Evolutionary conservation across 2,797 vertebrate species (phyloP).

Genomic region (Nannoperca australis): DNA sequence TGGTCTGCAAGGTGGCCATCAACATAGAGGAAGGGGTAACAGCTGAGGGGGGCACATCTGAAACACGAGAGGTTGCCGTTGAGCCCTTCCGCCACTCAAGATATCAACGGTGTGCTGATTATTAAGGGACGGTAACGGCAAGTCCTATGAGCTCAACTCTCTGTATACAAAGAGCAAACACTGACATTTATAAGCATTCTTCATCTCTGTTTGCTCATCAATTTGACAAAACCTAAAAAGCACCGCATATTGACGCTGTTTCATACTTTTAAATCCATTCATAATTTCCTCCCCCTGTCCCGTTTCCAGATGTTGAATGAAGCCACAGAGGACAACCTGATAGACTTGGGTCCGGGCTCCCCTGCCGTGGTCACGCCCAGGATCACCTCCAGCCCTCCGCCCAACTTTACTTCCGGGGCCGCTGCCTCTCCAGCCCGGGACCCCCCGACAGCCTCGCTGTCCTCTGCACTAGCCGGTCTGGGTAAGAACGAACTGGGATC

Average conservation of each 20-base stretch:
- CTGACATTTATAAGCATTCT: not conserved
- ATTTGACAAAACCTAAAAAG: not conserved
- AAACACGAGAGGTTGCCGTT: too few relatives aligned
- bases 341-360: slow-evolving; percentile 96
- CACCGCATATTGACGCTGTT: not conserved
- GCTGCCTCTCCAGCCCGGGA: slow-evolving; percentile 65
- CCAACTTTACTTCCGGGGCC: slow-evolving; percentile 53
- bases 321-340: slow-evolving; percentile 95
- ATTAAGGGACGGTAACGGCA: too few relatives aligned
- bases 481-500: slow-evolving; percentile 79
- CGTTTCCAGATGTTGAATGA: slow-evolving; percentile 89
- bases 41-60: too few relatives aligned
- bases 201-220: not conserved
- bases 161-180: slow-evolving; percentile 4
- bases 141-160: not conserved
- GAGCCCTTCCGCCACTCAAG: too few relatives aligned
- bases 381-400: slow-evolving; percentile 77
- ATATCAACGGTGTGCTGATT: too few relatives aligned
- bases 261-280: not conserved
- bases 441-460: slow-evolving; percentile 74
- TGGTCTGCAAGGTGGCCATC: too few relatives aligned
- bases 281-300: not conserved
- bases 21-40: too few relatives aligned
- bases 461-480: slow-evolving; percentile 91
- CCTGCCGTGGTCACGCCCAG: slow-evolving; percentile 95